These are phyloP conservation scores for Artemia sinica DNA, from an alignment of 2,888 invertebrate genomes.

Conservation along the genomic window DNA sequence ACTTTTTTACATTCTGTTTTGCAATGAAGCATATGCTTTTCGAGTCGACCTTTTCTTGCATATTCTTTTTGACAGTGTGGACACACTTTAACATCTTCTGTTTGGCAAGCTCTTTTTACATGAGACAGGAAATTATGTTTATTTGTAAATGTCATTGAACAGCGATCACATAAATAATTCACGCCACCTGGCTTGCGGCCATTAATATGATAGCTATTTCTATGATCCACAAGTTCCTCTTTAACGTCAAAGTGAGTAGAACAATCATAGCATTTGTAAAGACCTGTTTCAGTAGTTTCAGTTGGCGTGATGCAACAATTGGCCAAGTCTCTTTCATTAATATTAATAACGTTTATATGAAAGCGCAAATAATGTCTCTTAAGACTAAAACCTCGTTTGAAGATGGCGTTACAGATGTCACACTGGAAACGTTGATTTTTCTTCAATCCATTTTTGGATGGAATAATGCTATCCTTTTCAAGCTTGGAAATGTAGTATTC, in stretches of 20 bases:
- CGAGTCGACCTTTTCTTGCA: constrained; percentile 7
- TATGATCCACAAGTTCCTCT: background rate
- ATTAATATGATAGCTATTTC: constrained; percentile 3
- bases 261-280: constrained; percentile 2
- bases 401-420: constrained; percentile 36
- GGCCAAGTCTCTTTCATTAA: constrained; percentile 32
- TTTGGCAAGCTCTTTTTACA: constrained; percentile 1
- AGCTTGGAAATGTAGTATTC: constrained; percentile 10
- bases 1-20: background rate
- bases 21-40: constrained; percentile 12
- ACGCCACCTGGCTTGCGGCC: constrained; percentile 1
- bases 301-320: constrained; percentile 32
- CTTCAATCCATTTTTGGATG: constrained; percentile 4
- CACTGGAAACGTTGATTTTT: constrained; percentile 27
- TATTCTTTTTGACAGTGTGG: constrained; percentile 10
- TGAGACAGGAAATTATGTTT: constrained; percentile 6
- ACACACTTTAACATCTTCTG: constrained; percentile 6
- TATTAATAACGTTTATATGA: constrained; percentile 35
- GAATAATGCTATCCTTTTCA: constrained; percentile 9
- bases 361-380: constrained; percentile 37
- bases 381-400: constrained; percentile 36
- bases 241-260: background rate
- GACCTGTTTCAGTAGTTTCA: constrained; percentile 14
- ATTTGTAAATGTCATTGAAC: background rate
- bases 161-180: background rate